These are phyloP conservation scores for Hyperoodon ampullatus DNA, from an alignment of 2,113 vertebrate species.

Conservation along the genomic window DNA sequence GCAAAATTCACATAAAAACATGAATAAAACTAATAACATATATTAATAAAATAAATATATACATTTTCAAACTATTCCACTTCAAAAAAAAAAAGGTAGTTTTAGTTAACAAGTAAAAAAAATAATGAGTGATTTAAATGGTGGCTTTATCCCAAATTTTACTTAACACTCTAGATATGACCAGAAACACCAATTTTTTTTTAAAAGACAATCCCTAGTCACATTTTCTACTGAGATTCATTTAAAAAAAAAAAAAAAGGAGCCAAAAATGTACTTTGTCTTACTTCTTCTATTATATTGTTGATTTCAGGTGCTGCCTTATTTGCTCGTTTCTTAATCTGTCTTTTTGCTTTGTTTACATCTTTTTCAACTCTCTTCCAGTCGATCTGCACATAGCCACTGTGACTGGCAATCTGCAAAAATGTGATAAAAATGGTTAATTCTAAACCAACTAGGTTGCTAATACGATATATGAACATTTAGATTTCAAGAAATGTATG, in stretches of 20 bases:
- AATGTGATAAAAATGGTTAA: conserved; percentile 64
- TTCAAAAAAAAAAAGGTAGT: neutral
- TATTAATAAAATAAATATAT: conserved; percentile 9
- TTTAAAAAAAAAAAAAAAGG: neutral
- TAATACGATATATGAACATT: conserved; percentile 1
- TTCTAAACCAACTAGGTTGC: conserved; percentile 29
- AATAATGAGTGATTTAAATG: neutral
- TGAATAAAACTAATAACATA: conserved; percentile 1
- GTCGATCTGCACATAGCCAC: conserved; percentile 96
- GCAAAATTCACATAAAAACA: neutral
- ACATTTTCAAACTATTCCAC: conserved; percentile 49
- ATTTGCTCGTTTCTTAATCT: conserved; percentile 94
- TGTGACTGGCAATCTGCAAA: conserved; percentile 96
- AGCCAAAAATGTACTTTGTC: conserved; percentile 16
- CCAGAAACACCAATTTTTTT: neutral
- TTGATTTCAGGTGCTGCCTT: conserved; percentile 95
- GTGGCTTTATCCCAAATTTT: neutral
- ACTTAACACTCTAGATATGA: conserved; percentile 15
- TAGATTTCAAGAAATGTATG: conserved; percentile 52
- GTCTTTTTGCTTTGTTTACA: conserved; percentile 98
- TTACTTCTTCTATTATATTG: conserved; percentile 96
- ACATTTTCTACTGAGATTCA: conserved; percentile 24
- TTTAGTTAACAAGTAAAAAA: conserved; percentile 21
- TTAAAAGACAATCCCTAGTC: neutral
- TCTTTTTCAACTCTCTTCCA: conserved; percentile 99